Percentiles rank a stretch among this genome's conserved stretches.
Evolutionary conservation across 2,113 vertebrate species (phyloP).

Genomic region (Cynocephalus volans): DNA sequence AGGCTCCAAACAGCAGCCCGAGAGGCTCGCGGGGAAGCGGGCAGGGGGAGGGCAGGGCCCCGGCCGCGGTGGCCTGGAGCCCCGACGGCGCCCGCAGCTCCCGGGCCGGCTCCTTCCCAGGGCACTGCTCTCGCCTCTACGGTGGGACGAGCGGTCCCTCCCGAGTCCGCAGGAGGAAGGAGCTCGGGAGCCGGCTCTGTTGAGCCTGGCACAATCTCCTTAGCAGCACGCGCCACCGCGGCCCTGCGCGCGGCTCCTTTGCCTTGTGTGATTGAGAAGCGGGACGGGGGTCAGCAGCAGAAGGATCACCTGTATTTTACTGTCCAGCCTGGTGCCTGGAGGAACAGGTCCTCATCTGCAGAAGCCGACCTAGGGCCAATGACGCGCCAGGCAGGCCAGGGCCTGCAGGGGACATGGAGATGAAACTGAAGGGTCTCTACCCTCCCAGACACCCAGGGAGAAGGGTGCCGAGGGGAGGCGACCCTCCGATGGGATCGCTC

Average conservation of each 20-base stretch:
- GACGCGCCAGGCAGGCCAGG: not conserved
- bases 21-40: not conserved
- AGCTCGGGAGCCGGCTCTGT: not conserved
- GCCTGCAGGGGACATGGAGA: not conserved
- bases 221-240: not conserved
- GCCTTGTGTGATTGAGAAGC: not conserved
- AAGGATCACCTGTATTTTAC: not conserved
- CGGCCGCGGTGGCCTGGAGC: not conserved
- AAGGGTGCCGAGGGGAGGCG: not conserved
- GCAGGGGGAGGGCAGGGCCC: not conserved
- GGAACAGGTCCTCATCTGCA: not conserved
- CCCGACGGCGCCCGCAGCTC: not conserved
- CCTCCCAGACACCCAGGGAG: not conserved
- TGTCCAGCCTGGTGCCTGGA: not conserved
- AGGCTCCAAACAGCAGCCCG: not conserved
- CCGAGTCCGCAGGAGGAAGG: not conserved
- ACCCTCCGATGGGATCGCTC: not conserved
- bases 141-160: not conserved
- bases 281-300: not conserved
- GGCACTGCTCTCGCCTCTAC: not conserved
- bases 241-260: not conserved
- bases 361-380: not conserved
- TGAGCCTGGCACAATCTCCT: not conserved
- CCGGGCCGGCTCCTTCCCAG: not conserved
- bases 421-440: no score